Evolutionary conservation across 2,888 invertebrate genomes (phyloP).

Genomic region (Sthenelais limicola): DNA sequence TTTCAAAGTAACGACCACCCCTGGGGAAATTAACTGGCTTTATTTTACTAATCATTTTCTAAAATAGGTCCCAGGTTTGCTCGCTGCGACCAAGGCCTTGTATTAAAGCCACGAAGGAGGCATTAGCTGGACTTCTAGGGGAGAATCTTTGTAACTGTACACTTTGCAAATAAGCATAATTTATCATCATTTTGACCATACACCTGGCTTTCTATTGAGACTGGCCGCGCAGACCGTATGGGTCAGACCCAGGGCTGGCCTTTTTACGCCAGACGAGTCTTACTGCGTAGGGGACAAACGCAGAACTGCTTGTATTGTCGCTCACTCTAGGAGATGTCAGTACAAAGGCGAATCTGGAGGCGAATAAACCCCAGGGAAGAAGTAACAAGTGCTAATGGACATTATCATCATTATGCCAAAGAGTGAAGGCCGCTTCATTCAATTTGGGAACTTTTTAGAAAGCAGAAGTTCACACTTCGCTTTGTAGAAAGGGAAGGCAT

Average conservation of each 20-base stretch:
- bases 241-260: background rate
- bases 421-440: too few species aligned
- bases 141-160: slow-evolving; percentile 24
- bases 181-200: slow-evolving; percentile 27
- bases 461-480: too few species aligned
- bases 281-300: background rate
- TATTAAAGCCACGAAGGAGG: too few species aligned
- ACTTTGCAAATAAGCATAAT: slow-evolving; percentile 36
- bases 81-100: too few species aligned
- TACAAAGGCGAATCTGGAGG: slow-evolving; percentile 19
- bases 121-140: too few species aligned
- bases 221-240: slow-evolving; percentile 3
- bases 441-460: too few species aligned
- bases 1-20: too few species aligned
- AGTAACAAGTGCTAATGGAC: slow-evolving; percentile 18
- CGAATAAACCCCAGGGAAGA: slow-evolving; percentile 1
- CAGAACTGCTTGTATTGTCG: background rate
- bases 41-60: too few species aligned
- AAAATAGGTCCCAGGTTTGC: too few species aligned
- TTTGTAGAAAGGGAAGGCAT: too few species aligned
- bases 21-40: too few species aligned
- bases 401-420: too few species aligned
- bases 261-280: background rate
- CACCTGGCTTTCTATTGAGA: slow-evolving; percentile 6
- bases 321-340: slow-evolving; percentile 16